Percentiles rank a stretch among this genome's conserved stretches.
Conservation (phyloP, 1,140 invertebrate species). For the Drosophila bocqueti region DNA sequence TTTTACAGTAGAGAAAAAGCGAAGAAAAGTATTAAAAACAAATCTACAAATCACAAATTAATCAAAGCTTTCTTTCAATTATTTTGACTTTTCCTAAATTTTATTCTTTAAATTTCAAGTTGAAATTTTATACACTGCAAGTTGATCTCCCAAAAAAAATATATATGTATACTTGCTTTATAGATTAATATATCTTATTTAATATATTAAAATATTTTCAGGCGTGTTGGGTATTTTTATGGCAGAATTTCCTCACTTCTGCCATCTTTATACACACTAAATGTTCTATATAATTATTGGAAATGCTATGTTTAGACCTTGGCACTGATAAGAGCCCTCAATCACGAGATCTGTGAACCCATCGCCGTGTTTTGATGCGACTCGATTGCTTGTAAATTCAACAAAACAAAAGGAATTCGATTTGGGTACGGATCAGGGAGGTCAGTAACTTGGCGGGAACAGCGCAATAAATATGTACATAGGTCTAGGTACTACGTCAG, state of each 20-base stretch:
- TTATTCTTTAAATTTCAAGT: no score
- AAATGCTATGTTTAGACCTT: neutral
- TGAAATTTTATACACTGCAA: no score
- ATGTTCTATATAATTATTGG: neutral
- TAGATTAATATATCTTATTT: neutral
- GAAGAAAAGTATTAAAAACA: no score
- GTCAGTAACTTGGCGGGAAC: conserved; percentile 8
- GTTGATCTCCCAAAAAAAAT: no score
- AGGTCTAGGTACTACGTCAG: neutral
- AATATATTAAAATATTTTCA: neutral
- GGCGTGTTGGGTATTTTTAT: neutral
- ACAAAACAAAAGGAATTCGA: conserved; percentile 5
- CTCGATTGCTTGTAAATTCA: conserved; percentile 9
- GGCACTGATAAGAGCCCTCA: conserved; percentile 11
- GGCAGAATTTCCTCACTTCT: neutral
- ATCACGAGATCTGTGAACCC: conserved; percentile 34
- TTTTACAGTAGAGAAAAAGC: no score
- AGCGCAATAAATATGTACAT: neutral
- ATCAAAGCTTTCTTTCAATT: no score
- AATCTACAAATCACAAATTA: no score
- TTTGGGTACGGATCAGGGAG: conserved; percentile 14
- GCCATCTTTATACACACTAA: neutral
- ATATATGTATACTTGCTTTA: no score
- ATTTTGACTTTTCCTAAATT: no score
- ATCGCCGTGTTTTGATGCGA: conserved; percentile 1